Percentiles rank a stretch among this genome's conserved stretches.
phyloP scores from a whole-genome alignment of 2,113 vertebrate genomes.

The Cephalopterus ornatus region DNA sequence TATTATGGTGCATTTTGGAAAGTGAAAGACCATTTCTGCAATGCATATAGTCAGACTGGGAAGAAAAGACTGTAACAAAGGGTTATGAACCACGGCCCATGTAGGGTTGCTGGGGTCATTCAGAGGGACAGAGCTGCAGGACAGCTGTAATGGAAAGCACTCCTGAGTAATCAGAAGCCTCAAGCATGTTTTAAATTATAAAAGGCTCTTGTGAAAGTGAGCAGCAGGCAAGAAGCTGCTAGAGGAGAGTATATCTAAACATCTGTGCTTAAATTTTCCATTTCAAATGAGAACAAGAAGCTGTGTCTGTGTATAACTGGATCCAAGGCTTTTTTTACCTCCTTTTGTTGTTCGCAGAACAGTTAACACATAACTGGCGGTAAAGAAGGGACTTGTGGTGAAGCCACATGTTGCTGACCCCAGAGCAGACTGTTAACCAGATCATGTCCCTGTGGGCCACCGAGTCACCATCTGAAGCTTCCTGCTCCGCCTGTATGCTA shows the following conservation, averaged over 20 bases:
- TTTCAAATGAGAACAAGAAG: background rate
- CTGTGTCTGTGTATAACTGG: rapidly evolving
- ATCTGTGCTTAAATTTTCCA: background rate
- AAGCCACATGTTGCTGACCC: background rate
- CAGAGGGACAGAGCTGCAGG: background rate
- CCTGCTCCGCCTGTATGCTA: background rate
- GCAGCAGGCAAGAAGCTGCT: background rate
- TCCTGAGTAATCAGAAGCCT: background rate
- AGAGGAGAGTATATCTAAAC: background rate
- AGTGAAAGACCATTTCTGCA: background rate
- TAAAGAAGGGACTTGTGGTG: background rate
- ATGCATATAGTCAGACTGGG: background rate
- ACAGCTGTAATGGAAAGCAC: background rate
- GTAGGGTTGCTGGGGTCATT: background rate
- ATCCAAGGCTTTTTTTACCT: background rate
- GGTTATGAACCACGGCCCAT: background rate
- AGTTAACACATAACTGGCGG: background rate
- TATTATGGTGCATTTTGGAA: background rate
- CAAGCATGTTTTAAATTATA: background rate
- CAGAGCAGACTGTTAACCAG: background rate
- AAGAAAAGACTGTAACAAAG: background rate
- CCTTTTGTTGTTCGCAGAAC: background rate
- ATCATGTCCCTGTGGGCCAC: rapidly evolving
- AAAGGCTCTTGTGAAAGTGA: background rate
- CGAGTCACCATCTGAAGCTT: background rate